A percentile compares a stretch with the other conserved stretches of the same genome.
Conservation (phyloP, 2,113 vertebrate species). For the Ciconia stormi region DNA sequence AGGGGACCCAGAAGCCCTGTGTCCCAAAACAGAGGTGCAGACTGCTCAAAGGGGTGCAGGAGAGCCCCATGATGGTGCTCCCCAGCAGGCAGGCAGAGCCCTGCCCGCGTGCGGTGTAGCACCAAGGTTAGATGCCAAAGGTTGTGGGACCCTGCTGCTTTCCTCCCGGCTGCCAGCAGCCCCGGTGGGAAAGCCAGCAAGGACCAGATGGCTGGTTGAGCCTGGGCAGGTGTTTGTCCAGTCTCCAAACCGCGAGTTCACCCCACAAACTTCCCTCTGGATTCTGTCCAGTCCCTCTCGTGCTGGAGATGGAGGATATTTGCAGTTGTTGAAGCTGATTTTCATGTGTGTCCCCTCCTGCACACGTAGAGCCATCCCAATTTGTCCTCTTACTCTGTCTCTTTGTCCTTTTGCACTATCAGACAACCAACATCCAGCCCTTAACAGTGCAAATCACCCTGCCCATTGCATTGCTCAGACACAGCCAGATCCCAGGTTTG, state of each 20-base stretch:
- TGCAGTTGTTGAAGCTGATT: background rate
- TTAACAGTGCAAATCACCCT: too few species aligned
- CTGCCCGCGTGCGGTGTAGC: rapidly evolving
- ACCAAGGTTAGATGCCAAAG: background rate
- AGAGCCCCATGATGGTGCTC: background rate
- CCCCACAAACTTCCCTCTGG: background rate
- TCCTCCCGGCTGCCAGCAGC: background rate
- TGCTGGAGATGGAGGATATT: background rate
- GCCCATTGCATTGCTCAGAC: too few species aligned
- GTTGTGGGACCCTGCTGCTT: too few species aligned
- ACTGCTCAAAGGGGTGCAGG: background rate
- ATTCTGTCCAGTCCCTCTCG: background rate
- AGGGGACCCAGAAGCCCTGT: background rate
- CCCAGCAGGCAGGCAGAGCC: background rate
- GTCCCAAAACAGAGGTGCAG: too few species aligned
- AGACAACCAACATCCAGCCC: background rate
- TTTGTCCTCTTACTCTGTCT: rapidly evolving
- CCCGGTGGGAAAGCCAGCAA: background rate
- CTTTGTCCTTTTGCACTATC: too few species aligned
- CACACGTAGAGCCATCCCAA: background rate
- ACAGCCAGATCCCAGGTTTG: background rate
- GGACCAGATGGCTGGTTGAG: background rate
- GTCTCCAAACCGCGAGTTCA: background rate
- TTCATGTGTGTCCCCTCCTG: background rate
- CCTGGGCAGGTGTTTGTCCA: background rate